phyloP scores from a whole-genome alignment of 2,888 invertebrate genomes.

The Drosophila macrothrix region DNA sequence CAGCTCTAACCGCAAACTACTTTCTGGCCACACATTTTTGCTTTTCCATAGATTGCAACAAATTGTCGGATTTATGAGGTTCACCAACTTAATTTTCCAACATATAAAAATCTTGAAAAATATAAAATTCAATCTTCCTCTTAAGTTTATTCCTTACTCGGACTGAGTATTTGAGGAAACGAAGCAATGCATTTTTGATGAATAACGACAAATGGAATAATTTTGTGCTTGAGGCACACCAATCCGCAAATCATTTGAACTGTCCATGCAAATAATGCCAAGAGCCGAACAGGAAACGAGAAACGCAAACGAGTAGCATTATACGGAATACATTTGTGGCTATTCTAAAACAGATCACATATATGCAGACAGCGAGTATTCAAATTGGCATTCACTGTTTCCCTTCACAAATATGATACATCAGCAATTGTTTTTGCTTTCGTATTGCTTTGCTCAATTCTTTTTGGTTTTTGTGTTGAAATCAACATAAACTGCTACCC shows the following conservation, averaged over 20 bases:
- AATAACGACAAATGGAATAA: background rate
- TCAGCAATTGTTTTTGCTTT: conserved; percentile 41
- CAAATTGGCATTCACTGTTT: conserved; percentile 42
- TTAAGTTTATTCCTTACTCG: background rate
- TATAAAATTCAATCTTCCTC: background rate
- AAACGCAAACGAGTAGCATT: conserved; percentile 21
- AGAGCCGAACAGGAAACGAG: conserved; percentile 1
- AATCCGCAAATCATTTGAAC: conserved; percentile 32
- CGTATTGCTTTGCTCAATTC: conserved; percentile 15
- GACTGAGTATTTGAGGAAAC: too few species aligned
- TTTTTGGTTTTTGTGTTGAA: conserved; percentile 15
- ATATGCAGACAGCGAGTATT: conserved; percentile 19
- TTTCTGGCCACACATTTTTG: background rate
- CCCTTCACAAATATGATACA: conserved; percentile 31
- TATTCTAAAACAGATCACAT: conserved; percentile 21
- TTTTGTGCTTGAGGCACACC: conserved; percentile 1
- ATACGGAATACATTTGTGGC: conserved; percentile 7
- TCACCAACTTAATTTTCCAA: background rate
- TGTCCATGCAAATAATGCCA: conserved; percentile 42
- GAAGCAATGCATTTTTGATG: background rate
- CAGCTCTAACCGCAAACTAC: background rate
- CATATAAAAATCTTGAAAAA: background rate
- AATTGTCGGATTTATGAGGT: background rate
- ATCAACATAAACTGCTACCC: conserved; percentile 29
- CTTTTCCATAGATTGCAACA: background rate